These are phyloP conservation scores for Harmothoe impar DNA, from an alignment of 2,888 invertebrate species.

Conservation along the genomic window DNA sequence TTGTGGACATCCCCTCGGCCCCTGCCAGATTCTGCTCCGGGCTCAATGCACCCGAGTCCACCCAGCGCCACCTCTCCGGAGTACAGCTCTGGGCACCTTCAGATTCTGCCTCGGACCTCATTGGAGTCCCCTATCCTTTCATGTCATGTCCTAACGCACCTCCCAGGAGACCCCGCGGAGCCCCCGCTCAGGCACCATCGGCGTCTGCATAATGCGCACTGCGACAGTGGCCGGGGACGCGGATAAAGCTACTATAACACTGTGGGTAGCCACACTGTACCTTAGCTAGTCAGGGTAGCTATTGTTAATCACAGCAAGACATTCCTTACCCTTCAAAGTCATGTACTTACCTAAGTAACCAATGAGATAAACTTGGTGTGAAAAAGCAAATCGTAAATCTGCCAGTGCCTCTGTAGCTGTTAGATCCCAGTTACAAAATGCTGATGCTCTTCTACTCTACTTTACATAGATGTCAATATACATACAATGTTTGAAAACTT, in stretches of 20 bases:
- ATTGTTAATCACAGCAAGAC: not conserved
- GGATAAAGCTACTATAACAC: not conserved
- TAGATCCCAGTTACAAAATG: not conserved
- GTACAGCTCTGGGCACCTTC: not conserved
- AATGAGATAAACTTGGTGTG: not conserved
- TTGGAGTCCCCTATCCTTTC: not conserved
- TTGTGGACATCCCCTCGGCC: not conserved
- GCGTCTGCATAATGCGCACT: not conserved
- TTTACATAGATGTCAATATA: too few relatives aligned
- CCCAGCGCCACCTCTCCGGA: not conserved
- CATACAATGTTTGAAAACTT: too few relatives aligned
- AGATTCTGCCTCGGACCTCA: slow-evolving; percentile 1
- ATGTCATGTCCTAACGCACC: too few relatives aligned
- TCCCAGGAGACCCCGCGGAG: too few relatives aligned
- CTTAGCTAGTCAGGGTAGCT: too few relatives aligned
- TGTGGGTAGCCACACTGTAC: too few relatives aligned
- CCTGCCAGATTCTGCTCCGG: slow-evolving; percentile 1
- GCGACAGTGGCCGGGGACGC: not conserved
- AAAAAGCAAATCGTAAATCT: not conserved
- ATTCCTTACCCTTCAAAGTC: not conserved
- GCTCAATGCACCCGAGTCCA: not conserved
- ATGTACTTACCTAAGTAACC: not conserved
- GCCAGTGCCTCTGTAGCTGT: slow-evolving; percentile 46
- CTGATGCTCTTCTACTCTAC: too few relatives aligned
- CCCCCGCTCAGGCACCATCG: too few relatives aligned